A percentile compares a stretch with the other conserved stretches of the same genome.
Evolutionary conservation across 2,888 invertebrate species (phyloP).

Genomic region (Falcaria lacertinaria): DNA sequence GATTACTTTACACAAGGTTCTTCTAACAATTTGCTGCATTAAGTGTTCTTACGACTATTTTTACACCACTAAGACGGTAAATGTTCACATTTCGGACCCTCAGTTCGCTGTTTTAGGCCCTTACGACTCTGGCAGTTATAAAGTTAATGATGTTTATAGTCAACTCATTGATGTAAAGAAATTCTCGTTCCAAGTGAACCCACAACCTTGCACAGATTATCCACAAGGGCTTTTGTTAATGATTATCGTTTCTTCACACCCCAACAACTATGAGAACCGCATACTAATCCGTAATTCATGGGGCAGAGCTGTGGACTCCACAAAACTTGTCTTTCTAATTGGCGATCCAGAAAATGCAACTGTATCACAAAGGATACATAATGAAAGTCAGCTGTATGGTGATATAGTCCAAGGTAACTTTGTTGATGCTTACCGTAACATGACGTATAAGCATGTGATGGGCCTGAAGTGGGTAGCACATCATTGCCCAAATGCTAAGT

Average conservation of each 20-base stretch:
- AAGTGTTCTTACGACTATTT: constrained; percentile 36
- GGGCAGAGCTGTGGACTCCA: constrained; percentile 78
- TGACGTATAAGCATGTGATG: constrained; percentile 92
- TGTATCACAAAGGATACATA: constrained; percentile 67
- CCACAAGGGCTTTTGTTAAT: constrained; percentile 74
- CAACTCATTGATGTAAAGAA: constrained; percentile 79
- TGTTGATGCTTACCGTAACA: constrained; percentile 87
- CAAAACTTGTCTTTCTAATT: constrained; percentile 83
- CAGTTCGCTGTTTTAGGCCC: constrained; percentile 44
- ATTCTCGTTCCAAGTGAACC: constrained; percentile 82
- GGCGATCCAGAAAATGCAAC: constrained; percentile 60
- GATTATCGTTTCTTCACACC: constrained; percentile 85
- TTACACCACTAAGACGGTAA: constrained; percentile 12
- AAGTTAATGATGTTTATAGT: constrained; percentile 37
- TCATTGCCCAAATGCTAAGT: constrained; percentile 84
- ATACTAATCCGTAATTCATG: constrained; percentile 85
- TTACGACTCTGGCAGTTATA: constrained; percentile 25
- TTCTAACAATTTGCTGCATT: constrained; percentile 27
- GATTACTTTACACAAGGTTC: constrained; percentile 32
- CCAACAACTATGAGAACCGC: constrained; percentile 82
- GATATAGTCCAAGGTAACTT: constrained; percentile 90
- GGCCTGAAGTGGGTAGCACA: constrained; percentile 88
- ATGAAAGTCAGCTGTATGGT: constrained; percentile 77
- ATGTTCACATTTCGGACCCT: constrained; percentile 34
- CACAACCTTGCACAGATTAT: constrained; percentile 73